A percentile compares a stretch with the other conserved stretches of the same genome.
Conservation (phyloP, 1,140 invertebrate species). For the Eciton burchellii region DNA sequence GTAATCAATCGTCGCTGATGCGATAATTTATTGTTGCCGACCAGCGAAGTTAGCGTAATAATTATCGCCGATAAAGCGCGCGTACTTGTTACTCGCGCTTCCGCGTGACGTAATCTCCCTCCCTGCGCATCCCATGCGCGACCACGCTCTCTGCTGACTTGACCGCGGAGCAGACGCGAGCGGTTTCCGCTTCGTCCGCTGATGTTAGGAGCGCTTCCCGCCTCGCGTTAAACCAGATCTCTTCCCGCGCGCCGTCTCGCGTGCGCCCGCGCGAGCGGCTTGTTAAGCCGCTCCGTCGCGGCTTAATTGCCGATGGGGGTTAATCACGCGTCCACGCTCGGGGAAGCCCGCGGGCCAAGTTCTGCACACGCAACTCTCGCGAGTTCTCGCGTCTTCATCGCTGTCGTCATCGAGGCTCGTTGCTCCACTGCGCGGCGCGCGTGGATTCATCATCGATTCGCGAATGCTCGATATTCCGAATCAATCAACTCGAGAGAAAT, state of each 20-base stretch:
- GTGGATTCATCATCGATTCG: conserved; percentile 66
- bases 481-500: conserved; percentile 3
- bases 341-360: not conserved
- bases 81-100: conserved; percentile 15
- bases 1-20: conserved; percentile 69
- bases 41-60: conserved; percentile 21
- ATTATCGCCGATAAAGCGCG: conserved; percentile 41
- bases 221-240: not conserved
- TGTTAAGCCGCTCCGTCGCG: conserved; percentile 18
- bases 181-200: too few species aligned
- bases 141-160: not conserved
- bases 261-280: not conserved
- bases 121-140: not conserved
- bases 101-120: conserved; percentile 12
- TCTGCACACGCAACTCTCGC: conserved; percentile 37
- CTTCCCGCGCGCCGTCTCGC: not conserved
- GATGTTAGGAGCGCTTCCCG: not conserved
- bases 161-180: too few species aligned
- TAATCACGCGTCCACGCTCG: conserved; percentile 8
- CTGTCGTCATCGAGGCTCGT: conserved; percentile 27
- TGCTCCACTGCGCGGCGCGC: too few species aligned
- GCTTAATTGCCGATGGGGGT: conserved; percentile 38
- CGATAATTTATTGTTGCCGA: conserved; percentile 68
- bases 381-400: conserved; percentile 22
- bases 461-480: conserved; percentile 56